Evolutionary conservation across 1,140 invertebrate genomes (phyloP).

Genomic region (Philopotamus ludificatus): DNA sequence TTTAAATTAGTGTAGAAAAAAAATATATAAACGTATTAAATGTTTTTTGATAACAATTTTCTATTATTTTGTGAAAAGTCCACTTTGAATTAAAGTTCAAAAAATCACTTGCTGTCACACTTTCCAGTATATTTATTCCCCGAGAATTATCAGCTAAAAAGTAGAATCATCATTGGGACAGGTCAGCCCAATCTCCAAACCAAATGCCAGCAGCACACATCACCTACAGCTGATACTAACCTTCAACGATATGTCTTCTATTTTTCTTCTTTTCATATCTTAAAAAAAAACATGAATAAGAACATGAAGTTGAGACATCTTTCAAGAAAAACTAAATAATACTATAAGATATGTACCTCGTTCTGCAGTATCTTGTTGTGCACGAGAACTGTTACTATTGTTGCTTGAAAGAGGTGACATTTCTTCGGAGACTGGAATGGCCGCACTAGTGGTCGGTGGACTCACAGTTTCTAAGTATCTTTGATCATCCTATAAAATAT

Average conservation of each 20-base stretch:
- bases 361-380: constrained; percentile 51
- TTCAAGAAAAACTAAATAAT: constrained; percentile 17
- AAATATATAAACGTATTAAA: too few relatives aligned
- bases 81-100: background rate
- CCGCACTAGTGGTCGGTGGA: constrained; percentile 13
- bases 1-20: too few relatives aligned
- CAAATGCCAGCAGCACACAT: constrained; percentile 53
- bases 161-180: constrained; percentile 13
- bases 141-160: too few relatives aligned
- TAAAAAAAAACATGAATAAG: constrained; percentile 43
- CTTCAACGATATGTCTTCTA: constrained; percentile 70
- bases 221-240: constrained; percentile 64
- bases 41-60: too few relatives aligned
- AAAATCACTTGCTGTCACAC: background rate
- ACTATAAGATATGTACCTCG: constrained; percentile 46
- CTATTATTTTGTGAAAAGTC: too few relatives aligned
- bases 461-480: constrained; percentile 31
- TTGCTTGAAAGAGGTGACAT: constrained; percentile 32
- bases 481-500: constrained; percentile 33
- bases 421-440: constrained; percentile 20
- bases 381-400: constrained; percentile 35
- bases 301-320: background rate
- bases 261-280: constrained; percentile 79
- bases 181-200: constrained; percentile 57
- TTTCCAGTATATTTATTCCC: background rate